phyloP scores from a whole-genome alignment of 2,797 vertebrate genomes.

The Pseudochromis fuscus region DNA sequence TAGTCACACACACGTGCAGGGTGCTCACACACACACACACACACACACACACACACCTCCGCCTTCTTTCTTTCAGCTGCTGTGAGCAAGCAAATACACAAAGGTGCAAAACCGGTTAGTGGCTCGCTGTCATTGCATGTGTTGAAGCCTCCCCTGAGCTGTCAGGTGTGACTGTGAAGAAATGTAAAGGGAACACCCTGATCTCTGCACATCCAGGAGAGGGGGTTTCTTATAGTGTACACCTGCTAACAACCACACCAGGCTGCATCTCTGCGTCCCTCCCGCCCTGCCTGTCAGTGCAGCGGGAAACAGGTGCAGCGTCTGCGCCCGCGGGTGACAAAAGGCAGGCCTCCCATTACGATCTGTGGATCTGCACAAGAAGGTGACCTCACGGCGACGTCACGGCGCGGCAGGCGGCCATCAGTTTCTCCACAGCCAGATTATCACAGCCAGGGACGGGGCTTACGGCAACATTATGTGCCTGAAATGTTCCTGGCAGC shows the following conservation, averaged over 20 bases:
- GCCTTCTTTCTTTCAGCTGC: conserved; percentile 7
- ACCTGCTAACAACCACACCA: background rate
- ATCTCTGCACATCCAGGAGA: too few relatives aligned
- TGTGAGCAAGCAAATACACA: conserved; percentile 1
- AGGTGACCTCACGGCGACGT: conserved; percentile 48
- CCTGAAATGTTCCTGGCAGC: conserved; percentile 6
- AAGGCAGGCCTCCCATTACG: conserved; percentile 27
- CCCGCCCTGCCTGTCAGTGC: conserved; percentile 5
- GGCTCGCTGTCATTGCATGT: background rate
- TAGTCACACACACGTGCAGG: conserved; percentile 32
- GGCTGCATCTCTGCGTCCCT: background rate
- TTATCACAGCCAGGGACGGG: conserved; percentile 38
- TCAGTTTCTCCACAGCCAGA: conserved; percentile 31
- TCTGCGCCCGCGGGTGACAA: conserved; percentile 49
- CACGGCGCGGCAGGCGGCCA: conserved; percentile 16
- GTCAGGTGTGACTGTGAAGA: background rate
- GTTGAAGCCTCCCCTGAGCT: background rate
- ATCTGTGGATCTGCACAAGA: conserved; percentile 48
- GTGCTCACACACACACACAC: conserved; percentile 11
- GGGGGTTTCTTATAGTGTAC: background rate
- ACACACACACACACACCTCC: conserved; percentile 21
- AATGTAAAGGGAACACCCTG: background rate
- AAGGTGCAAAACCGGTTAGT: conserved; percentile 58
- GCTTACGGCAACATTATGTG: conserved; percentile 18
- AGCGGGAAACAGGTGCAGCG: conserved; percentile 40